Percentiles rank a stretch among this genome's conserved stretches.
These are phyloP conservation scores for Pangasius macronema DNA, from an alignment of 2,797 vertebrate genomes.

Conservation along the genomic window DNA sequence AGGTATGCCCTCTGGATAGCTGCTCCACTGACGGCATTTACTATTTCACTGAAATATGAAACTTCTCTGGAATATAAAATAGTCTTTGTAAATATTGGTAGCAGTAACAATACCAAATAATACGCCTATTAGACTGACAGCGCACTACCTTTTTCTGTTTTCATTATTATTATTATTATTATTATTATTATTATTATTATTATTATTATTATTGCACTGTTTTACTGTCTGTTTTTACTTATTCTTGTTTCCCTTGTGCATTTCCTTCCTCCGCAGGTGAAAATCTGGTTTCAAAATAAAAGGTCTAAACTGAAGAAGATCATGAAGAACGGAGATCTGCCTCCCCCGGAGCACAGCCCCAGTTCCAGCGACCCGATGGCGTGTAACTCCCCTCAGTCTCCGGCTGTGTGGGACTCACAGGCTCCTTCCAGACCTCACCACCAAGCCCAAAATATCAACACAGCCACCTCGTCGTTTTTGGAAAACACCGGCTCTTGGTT, in stretches of 20 bases:
- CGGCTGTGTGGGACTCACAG: slow-evolving; percentile 95
- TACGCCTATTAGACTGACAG: not conserved
- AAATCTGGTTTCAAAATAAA: slow-evolving; percentile 99
- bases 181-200: not conserved
- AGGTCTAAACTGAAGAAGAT: slow-evolving; percentile 99
- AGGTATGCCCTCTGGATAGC: slow-evolving; percentile 73
- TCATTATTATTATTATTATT: not conserved
- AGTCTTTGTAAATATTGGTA: not conserved
- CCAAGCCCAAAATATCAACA: slow-evolving; percentile 88
- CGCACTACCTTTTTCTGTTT: not conserved
- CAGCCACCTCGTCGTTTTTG: slow-evolving; percentile 90
- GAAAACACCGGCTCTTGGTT: slow-evolving; percentile 94
- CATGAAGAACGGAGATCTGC: slow-evolving; percentile 97
- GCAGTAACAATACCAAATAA: not conserved
- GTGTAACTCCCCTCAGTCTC: slow-evolving; percentile 98
- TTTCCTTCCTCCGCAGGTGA: slow-evolving; percentile 78
- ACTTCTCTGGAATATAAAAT: not conserved
- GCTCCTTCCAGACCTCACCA: slow-evolving; percentile 89
- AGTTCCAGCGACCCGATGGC: slow-evolving; percentile 99
- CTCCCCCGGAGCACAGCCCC: slow-evolving; percentile 92
- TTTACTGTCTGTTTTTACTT: slow-evolving; percentile 14
- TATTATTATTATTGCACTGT: not conserved
- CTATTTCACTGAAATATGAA: not conserved
- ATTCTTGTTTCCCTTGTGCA: not conserved
- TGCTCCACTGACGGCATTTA: too few relatives aligned